A percentile compares a stretch with the other conserved stretches of the same genome.
These are phyloP conservation scores for Cetonia aurata DNA, from an alignment of 2,888 invertebrate species.

Conservation along the genomic window DNA sequence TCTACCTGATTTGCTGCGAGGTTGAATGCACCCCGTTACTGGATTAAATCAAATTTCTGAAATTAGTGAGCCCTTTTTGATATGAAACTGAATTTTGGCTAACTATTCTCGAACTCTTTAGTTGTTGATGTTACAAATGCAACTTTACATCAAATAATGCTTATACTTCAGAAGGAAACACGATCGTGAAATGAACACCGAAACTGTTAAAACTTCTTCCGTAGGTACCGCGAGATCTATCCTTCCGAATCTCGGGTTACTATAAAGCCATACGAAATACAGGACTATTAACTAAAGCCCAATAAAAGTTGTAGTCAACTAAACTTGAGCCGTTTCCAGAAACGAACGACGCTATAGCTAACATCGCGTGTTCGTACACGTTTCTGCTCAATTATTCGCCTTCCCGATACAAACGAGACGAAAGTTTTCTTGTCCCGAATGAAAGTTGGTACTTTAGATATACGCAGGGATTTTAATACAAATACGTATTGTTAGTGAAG, in stretches of 20 bases:
- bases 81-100: no score
- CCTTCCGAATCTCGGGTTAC: slow-evolving; percentile 51
- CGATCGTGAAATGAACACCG: slow-evolving; percentile 13
- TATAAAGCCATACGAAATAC: slow-evolving; percentile 61
- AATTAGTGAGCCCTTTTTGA: no score
- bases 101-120: no score
- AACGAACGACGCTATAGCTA: slow-evolving; percentile 55
- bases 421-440: slow-evolving; percentile 3
- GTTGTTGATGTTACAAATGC: background rate
- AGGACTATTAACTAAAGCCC: slow-evolving; percentile 61
- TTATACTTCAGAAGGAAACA: slow-evolving; percentile 11
- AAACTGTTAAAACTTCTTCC: slow-evolving; percentile 55
- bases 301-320: slow-evolving; percentile 58
- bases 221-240: slow-evolving; percentile 54
- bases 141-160: background rate
- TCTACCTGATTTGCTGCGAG: no score
- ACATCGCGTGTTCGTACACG: slow-evolving; percentile 58
- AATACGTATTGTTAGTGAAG: no score
- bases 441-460: background rate
- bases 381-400: slow-evolving; percentile 53
- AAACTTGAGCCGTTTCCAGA: slow-evolving; percentile 56
- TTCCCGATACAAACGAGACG: slow-evolving; percentile 13
- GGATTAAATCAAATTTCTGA: no score
- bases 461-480: background rate
- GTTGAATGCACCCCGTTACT: no score